A percentile compares a stretch with the other conserved stretches of the same genome.
phyloP scores from a whole-genome alignment of 2,113 vertebrate species.

The Daubentonia madagascariensis region DNA sequence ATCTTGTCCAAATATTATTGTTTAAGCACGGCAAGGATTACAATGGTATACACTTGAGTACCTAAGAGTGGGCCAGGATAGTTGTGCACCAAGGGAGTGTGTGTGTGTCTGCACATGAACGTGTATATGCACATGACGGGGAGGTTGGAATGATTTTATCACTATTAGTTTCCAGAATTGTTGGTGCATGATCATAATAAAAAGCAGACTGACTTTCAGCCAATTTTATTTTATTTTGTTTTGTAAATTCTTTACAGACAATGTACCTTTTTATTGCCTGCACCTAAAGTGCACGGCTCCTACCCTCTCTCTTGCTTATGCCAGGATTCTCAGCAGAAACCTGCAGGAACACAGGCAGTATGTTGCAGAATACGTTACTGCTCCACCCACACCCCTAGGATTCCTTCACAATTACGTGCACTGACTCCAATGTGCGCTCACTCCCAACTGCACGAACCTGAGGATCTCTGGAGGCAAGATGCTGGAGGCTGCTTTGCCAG shows the following conservation, averaged over 20 bases:
- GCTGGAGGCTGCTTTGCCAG: background rate
- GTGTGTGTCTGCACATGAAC: too few species aligned
- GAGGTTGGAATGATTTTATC: background rate
- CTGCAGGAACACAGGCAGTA: background rate
- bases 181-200: background rate
- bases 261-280: too few species aligned
- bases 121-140: fast-evolving
- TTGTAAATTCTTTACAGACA: background rate
- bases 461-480: background rate
- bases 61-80: background rate
- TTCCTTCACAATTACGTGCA: background rate
- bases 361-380: background rate
- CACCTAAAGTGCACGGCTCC: too few species aligned
- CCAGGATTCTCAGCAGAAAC: background rate
- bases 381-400: background rate
- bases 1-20: background rate
- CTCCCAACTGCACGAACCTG: background rate
- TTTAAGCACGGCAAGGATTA: background rate
- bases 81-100: background rate
- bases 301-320: background rate
- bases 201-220: background rate
- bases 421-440: fast-evolving
- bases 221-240: background rate
- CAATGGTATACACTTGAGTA: background rate
- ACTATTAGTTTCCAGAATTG: background rate